Percentiles rank a stretch among this genome's conserved stretches.
Evolutionary conservation across 2,113 vertebrate genomes (phyloP).

Genomic region (Gymnogyps californianus): DNA sequence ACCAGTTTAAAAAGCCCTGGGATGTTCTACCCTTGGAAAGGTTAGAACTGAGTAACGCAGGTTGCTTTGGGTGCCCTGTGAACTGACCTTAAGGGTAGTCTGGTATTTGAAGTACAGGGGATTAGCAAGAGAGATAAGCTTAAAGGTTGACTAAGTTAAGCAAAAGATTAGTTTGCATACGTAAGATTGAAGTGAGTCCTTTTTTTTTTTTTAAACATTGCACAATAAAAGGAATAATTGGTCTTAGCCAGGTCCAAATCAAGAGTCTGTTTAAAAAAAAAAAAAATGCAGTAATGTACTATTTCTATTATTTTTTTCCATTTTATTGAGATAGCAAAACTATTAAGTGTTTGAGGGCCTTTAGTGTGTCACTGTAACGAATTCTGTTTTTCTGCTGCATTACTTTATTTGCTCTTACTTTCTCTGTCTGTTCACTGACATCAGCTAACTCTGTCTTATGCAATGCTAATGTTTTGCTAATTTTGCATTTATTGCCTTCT

Average conservation of each 20-base stretch:
- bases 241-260: neutral
- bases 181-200: neutral
- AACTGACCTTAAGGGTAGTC: neutral
- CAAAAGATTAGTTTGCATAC: neutral
- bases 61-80: neutral
- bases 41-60: neutral
- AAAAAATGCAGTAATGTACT: neutral
- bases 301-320: neutral
- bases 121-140: neutral
- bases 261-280: neutral
- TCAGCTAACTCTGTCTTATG: conserved; percentile 9
- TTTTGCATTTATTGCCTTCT: conserved; percentile 32
- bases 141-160: neutral
- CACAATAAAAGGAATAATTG: neutral
- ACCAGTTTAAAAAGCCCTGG: neutral
- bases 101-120: neutral
- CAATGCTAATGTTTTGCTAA: conserved; percentile 35
- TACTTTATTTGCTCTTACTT: conserved; percentile 4
- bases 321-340: neutral
- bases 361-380: neutral
- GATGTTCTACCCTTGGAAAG: neutral
- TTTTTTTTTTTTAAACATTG: neutral
- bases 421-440: neutral
- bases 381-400: neutral
- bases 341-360: neutral